Evolutionary conservation across 2,113 vertebrate species (phyloP), one percentile per base, ranked within the genome.

Genomic region (Arothron firmamentum): DNA sequence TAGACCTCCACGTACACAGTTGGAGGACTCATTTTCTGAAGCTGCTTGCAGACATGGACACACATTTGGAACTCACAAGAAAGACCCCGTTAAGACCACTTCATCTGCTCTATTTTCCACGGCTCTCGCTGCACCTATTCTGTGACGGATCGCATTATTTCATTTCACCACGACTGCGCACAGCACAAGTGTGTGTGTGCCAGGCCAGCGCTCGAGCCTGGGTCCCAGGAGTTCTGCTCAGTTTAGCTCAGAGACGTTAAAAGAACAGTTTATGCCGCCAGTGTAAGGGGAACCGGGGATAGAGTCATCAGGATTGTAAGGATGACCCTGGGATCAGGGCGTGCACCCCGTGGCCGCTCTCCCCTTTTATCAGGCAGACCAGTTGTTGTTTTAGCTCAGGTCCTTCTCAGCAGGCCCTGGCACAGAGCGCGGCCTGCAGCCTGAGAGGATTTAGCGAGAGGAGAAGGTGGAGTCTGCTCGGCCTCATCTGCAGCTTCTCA

Each of bases 361-460:
- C 59, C 70, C 68, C 85, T 89, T 90, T 90, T 83, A 90, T 90
- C 89, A 59, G 66, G 52, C 54, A 54, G 70, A 67, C 54, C 86
- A 84, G 83, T 88, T 90, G 89, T 90, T 89, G 82, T 75, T 89
- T 89, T 86, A 88, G 72, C 85, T 88, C 80, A 72, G 82, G 72
- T 77, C 67, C 79, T 65, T 85, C 86, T 75, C 88, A 85, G 88
- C 84, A 71, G 75, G 88, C 43, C 78, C 70, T 86, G 83, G 85
- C 81, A 86, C 58, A 66, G 25, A 59, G 59, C 25, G 47, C 49
- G 70, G 25, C 61, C 80, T 52, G 45, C 72, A 67, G 82, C 83
- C 78, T 85, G 83, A 78, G 79, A 75, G 75, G 80, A 85, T 85
- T 84, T 77, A 67, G 69, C 75, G 74, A 77, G 70, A 61, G 75